Evolutionary conservation across 2,797 vertebrate species (phyloP), one percentile per base, ranked within the genome.

Genomic region (Halcyon leucocephala): DNA sequence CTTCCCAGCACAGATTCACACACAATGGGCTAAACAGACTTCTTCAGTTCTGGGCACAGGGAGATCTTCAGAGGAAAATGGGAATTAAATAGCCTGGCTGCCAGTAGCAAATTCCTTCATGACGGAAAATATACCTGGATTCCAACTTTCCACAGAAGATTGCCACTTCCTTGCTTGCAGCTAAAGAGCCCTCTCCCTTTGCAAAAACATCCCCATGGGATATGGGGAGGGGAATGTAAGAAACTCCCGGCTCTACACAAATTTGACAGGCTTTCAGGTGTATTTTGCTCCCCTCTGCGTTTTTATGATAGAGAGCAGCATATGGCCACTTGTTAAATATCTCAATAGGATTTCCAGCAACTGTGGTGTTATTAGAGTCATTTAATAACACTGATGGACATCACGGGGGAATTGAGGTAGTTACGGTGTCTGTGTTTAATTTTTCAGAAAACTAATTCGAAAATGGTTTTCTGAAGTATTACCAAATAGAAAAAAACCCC

Each of bases 301-400:
- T 85, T 61, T 85, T 39, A 24, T 46, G 41, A 49, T 49, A 39
- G 35, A 83, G 64, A 83, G 49, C 25, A 86, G 48, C 70, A 79
- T 91, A 89, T 89, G 83, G 70, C 61, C 44, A 44, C 54, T 93
- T 89, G 69, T 90, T 93, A 80, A 91, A 84, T 60, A 84, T 60
- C 90, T 69, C 88, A 41, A 62, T 61, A 84, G 73, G 62, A 76
- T 86, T 96, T 86, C 52, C 70, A 67, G 82, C 41, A 65, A 71
- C 67, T 77, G 54, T 37, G 25, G 49, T 58, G 54, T 81, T 92
- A 49, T 54, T 84, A 64, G 74, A 82, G 42, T 83, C 44, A 73
- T 78, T 77, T 79, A 87, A 76, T 86, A 80, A 71, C 1, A 2
- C 67, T 92, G 86, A 91, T 64, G 64, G 78, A 83, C 80, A 29